Base-by-base conservation (phyloP, 2,888 invertebrate species). In the Plusia festucae region DNA sequence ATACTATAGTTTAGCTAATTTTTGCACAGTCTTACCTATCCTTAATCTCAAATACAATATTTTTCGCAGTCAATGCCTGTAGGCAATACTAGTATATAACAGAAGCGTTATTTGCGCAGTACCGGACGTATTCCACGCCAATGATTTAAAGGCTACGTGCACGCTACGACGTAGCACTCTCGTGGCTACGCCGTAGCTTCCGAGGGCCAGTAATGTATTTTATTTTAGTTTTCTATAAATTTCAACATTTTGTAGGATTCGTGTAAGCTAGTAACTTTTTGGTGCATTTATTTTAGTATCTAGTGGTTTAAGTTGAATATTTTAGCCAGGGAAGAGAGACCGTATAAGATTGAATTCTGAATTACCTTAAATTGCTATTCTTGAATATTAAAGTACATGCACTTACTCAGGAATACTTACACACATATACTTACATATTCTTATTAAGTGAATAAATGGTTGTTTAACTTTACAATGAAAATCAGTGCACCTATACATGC, bases 101-200 rank as follows among this genome's bases (percentile, higher is more conserved):
- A 71, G 57, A 63, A 61, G 61, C 55, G 54, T 78, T 81, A 81
- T 71, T 78, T 68, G 64, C 68, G 52, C 58, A 63, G 62, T 57
- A 51, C 62, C 79, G 76, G 78, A 81, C 71, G 57, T 66, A 54
- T 67, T 65, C 73, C 70, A 59, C 63, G 30, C 51, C 15, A 27
- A 70, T 71, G 82, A 79, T 81, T 79, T 79, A 79, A 72, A 27
- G 65, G 22, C 73, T 79, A 81, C 76, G 79, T 81, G 82, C 79
- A 81, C 70, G 82, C 79, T 81, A 81, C 78, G 64, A 2, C 67
- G 63, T 69, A 78, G 75, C 78, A 63, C 64, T 65, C 68, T 65
- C 53, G 66, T 57, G 59, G 62, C 66, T 73, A 73, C 60, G 62
- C 34, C 71, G 79, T 78, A 81, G 68, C 68, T 24, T 72, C 65